These are phyloP conservation scores for Aramus guarauna DNA, from an alignment of 2,113 vertebrate species.

Conservation along the genomic window DNA sequence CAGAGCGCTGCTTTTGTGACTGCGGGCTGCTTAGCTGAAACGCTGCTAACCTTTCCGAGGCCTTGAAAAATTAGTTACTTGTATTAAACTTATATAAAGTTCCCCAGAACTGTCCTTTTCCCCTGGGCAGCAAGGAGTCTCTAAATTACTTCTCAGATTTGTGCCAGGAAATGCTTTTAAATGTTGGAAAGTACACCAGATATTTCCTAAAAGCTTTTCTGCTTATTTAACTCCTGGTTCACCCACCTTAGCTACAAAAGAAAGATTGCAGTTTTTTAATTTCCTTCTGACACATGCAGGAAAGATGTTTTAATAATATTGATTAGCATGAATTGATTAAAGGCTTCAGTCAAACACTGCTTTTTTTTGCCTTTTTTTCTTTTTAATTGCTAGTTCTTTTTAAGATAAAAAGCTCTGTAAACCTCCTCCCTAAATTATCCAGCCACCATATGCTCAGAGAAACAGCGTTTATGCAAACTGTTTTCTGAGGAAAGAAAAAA, in stretches of 20 bases:
- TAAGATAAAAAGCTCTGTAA: not conserved
- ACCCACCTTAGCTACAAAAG: not conserved
- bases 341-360: not conserved
- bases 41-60: not conserved
- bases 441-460: not conserved
- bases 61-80: not conserved
- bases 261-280: not conserved
- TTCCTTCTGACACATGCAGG: not conserved
- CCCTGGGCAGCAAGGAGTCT: not conserved
- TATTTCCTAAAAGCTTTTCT: not conserved
- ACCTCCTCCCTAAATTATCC: not conserved
- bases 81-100: not conserved
- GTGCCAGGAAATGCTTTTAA: not conserved
- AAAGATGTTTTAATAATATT: not conserved
- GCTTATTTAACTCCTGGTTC: not conserved
- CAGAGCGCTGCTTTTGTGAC: not conserved
- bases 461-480: not conserved
- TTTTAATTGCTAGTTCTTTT: not conserved
- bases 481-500: not conserved
- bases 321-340: not conserved
- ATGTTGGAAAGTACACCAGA: not conserved
- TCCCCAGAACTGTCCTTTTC: not conserved
- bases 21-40: not conserved
- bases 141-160: not conserved
- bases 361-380: not conserved